phyloP scores from a whole-genome alignment of 1,140 invertebrate genomes.

The Polyergus mexicanus region DNA sequence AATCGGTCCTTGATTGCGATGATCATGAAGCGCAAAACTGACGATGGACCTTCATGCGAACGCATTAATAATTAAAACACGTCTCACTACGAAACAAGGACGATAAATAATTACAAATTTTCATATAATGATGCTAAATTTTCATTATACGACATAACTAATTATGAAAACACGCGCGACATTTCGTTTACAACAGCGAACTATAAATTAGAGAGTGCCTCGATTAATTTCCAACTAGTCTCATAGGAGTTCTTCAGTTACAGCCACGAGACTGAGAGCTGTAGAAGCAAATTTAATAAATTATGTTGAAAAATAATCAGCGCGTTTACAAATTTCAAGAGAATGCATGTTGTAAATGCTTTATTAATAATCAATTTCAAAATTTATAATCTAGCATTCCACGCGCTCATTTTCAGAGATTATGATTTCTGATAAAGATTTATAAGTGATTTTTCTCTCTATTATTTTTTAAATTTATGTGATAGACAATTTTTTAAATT shows the following conservation, averaged over 20 bases:
- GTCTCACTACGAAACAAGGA: slow-evolving; percentile 3
- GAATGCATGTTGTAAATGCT: too few species aligned
- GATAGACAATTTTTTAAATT: background rate
- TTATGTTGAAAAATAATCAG: background rate
- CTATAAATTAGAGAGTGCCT: slow-evolving; percentile 30
- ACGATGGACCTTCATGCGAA: background rate
- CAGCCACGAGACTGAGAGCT: background rate
- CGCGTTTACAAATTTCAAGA: background rate
- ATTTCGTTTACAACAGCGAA: background rate
- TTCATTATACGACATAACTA: slow-evolving; percentile 43
- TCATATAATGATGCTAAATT: slow-evolving; percentile 47
- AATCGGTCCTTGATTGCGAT: background rate
- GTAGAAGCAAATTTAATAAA: background rate
- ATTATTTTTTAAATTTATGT: background rate
- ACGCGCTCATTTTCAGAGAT: background rate
- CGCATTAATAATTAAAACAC: slow-evolving; percentile 36
- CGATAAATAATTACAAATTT: slow-evolving; percentile 58
- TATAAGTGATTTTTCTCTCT: background rate
- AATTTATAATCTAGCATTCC: background rate
- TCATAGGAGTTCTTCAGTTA: slow-evolving; percentile 11
- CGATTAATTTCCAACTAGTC: slow-evolving; percentile 26
- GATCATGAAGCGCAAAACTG: slow-evolving; percentile 21
- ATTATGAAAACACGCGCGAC: slow-evolving; percentile 25
- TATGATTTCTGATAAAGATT: background rate
- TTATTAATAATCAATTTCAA: background rate